Percentiles rank a stretch among this genome's conserved stretches.
phyloP scores from a whole-genome alignment of 1,140 invertebrate genomes.

The Drosophila sp. region DNA sequence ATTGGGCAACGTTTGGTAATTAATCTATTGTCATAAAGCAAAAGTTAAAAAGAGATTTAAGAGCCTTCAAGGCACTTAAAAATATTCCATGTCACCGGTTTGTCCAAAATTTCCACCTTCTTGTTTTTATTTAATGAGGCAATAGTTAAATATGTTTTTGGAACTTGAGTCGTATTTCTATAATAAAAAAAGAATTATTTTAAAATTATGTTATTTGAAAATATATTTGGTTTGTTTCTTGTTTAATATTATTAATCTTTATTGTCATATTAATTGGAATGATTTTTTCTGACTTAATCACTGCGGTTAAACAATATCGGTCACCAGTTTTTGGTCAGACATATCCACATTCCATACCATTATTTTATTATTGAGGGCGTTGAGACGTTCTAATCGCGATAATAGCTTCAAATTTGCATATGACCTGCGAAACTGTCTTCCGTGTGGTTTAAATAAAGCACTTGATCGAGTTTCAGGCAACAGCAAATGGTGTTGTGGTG shows the following conservation, averaged over 20 bases:
- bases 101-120: slow-evolving; percentile 26
- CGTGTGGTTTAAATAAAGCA: slow-evolving; percentile 47
- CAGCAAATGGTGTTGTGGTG: slow-evolving; percentile 35
- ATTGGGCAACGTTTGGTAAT: slow-evolving; percentile 13
- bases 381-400: slow-evolving; percentile 8
- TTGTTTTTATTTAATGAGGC: background rate
- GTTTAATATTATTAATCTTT: background rate
- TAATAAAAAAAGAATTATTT: background rate
- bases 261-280: background rate
- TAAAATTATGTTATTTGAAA: background rate
- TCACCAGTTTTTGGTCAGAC: background rate
- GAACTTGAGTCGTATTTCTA: slow-evolving; percentile 1
- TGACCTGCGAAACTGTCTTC: slow-evolving; percentile 37
- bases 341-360: slow-evolving; percentile 3
- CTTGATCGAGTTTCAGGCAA: slow-evolving; percentile 45
- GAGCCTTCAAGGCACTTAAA: slow-evolving; percentile 29
- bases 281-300: slow-evolving; percentile 10
- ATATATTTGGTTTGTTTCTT: background rate
- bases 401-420: slow-evolving; percentile 18
- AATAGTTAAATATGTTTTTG: background rate
- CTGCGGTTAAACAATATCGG: background rate
- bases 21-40: slow-evolving; percentile 45
- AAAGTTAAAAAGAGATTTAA: slow-evolving; percentile 25
- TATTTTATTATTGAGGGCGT: slow-evolving; percentile 4
- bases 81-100: slow-evolving; percentile 45